Conservation (phyloP, 2,797 vertebrate species). For the Nasua narica region DNA sequence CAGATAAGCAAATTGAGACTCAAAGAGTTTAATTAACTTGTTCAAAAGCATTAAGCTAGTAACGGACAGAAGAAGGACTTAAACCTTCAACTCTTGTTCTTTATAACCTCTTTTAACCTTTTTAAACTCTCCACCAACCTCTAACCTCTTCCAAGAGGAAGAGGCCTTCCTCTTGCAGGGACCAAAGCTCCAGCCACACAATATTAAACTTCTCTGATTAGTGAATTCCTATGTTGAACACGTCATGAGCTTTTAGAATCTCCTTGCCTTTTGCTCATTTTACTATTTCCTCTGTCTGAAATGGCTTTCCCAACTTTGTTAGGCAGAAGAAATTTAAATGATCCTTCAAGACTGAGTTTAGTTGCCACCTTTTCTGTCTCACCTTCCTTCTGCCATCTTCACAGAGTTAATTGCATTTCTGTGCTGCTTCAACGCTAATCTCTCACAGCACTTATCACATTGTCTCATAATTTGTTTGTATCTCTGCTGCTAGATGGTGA, state of each 20-base stretch:
- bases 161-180: not conserved
- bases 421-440: slow-evolving; percentile 54
- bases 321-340: slow-evolving; percentile 28
- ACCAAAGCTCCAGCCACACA: not conserved
- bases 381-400: slow-evolving; percentile 50
- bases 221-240: not conserved
- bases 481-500: slow-evolving; percentile 32
- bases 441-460: slow-evolving; percentile 63
- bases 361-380: slow-evolving; percentile 12
- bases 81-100: not conserved
- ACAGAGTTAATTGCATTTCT: slow-evolving; percentile 55
- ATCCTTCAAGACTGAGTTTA: not conserved
- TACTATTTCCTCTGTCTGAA: not conserved
- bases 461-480: slow-evolving; percentile 46
- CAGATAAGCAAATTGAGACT: slow-evolving; percentile 8
- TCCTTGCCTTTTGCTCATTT: not conserved
- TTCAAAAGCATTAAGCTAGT: not conserved
- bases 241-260: not conserved
- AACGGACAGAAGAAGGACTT: not conserved
- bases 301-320: slow-evolving; percentile 6
- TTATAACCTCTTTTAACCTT: too few species aligned
- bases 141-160: too few species aligned
- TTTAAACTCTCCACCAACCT: too few species aligned
- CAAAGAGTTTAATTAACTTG: not conserved
- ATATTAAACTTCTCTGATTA: not conserved